Base-by-base conservation (phyloP, 2,113 vertebrate species). In the Collichthys lucidus region DNA sequence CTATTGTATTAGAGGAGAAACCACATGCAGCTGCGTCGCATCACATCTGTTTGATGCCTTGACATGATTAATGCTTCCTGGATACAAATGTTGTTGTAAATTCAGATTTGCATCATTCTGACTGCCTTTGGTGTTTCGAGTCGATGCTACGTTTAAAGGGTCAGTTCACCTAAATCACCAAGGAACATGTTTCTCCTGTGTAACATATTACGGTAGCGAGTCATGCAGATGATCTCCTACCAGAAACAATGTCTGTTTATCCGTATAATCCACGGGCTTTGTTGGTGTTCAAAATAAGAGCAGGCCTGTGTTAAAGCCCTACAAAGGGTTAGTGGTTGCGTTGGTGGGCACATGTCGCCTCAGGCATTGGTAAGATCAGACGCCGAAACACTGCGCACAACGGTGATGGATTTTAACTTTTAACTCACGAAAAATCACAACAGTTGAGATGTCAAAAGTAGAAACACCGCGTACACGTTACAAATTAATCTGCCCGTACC, bases 31-130 rank as follows among this genome's bases (percentile, higher is more conserved):
- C 81, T 86, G 81, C 49, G 22, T 24, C 49, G 79, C n/a, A 80
- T 84, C 40, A 68, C 73, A 79, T 85, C 22, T 60, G 73, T 79
- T 78, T 76, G 61, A 77, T 76, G 79, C 64, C 42, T 84, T 72
- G 46, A 78, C 52, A 29, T 84, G 74, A 87, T 73, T 81, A 17
- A 84, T 79, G 56, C 57, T 61, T 80, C 44, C 59, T 49, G 40
- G 56, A 78, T 65, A 15, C 46, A 79, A 73, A 40, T 65, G 65
- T 55, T 72, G 24, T 17, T 2, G 52, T 74, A 61, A 59, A 77
- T 83, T 69, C 55, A 10, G 42, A 52, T 68, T 61, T 49, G 50
- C 24, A 24, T 49, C 22, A 52, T 65, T 62, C 49, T 47, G 59
- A 57, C 6, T 60, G 69, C 42, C 74, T 81, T 85, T 57, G 74